These are phyloP conservation scores for Hipparchia sbordonii DNA, from an alignment of 2,888 invertebrate species.

Conservation along the genomic window DNA sequence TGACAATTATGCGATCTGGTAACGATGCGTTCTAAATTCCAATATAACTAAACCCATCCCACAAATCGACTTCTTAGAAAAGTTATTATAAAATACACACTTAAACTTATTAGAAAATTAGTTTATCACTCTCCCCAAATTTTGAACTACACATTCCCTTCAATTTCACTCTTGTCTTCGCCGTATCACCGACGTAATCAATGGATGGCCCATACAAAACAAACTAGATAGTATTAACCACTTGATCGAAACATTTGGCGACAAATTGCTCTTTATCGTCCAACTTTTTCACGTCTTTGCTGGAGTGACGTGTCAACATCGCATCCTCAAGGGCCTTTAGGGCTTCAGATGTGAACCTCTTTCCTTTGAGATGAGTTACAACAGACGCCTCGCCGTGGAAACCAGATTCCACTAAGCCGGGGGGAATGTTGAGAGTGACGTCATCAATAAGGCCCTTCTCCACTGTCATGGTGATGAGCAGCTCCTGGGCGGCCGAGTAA, in stretches of 20 bases:
- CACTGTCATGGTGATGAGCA: slow-evolving; percentile 85
- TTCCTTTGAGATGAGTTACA: slow-evolving; percentile 85
- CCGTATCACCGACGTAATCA: background rate
- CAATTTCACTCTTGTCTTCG: background rate
- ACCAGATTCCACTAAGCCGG: slow-evolving; percentile 82
- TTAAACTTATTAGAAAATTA: too few species aligned
- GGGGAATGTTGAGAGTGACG: slow-evolving; percentile 85
- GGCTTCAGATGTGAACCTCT: slow-evolving; percentile 85
- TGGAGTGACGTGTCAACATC: slow-evolving; percentile 67
- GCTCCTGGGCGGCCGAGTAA: slow-evolving; percentile 72
- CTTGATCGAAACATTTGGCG: slow-evolving; percentile 84
- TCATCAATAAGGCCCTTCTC: slow-evolving; percentile 86
- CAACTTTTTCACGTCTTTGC: slow-evolving; percentile 61
- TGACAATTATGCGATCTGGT: too few species aligned
- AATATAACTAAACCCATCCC: too few species aligned
- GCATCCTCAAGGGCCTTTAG: slow-evolving; percentile 83
- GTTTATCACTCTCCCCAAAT: too few species aligned
- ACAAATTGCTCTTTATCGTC: slow-evolving; percentile 84
- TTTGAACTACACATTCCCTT: too few species aligned
- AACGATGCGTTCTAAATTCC: too few species aligned
- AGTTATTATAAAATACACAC: too few species aligned
- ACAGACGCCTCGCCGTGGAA: slow-evolving; percentile 86
- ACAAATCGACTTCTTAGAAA: too few species aligned
- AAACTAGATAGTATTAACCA: slow-evolving; percentile 79
- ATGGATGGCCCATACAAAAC: slow-evolving; percentile 9